Base-by-base conservation (phyloP, 2,797 vertebrate species). In the Gallinago nigripennis region DNA sequence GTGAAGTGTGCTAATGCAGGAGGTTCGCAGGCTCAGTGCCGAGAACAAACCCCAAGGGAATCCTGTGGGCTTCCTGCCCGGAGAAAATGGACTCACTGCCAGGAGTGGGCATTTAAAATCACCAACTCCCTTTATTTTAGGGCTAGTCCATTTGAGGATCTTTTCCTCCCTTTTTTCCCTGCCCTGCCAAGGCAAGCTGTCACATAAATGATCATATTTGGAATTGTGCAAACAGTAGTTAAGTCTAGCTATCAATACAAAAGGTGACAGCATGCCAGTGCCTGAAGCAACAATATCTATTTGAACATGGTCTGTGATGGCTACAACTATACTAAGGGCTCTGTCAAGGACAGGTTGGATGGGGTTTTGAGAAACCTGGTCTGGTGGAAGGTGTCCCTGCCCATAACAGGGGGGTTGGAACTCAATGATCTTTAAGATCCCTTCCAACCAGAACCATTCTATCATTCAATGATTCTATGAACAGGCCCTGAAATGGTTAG, bases 21-120 rank as follows among this genome's bases (percentile, higher is more conserved):
- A 50, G 16, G 16, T 35, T 76, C 6, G 0, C 0, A 0, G 54
- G 12, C 43, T 65, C 3, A 0, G 3, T 0, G 0, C 24, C 2
- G 1, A 33, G 9, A 48, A 21, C 28, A 53, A 70, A 13, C 0
- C 5, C 4, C 43, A 23, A 13, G 35, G 3, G 11, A 89, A 76
- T 73, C n/a, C 73, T 6, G 19, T 1, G n/a, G 20, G 9, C 39
- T 72, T 8, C 35, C 41, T 46, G 46, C 30, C 57, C 39, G 24
- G 5, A n/a, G 21, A 54, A 61, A 82, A 61, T 3, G 6, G 64
- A 43, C 24, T 79, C 12, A 8, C 8, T 12, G 33, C 37, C 54
- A 58, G 25, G 5, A 56, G 35, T 1, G 1, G n/a, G 53, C 23
- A 50, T 6, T 17, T 68, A 20, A 80, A 91, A 23, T 5, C 5